Evolutionary conservation across 2,113 vertebrate genomes (phyloP).

Genomic region (Carlito syrichta): DNA sequence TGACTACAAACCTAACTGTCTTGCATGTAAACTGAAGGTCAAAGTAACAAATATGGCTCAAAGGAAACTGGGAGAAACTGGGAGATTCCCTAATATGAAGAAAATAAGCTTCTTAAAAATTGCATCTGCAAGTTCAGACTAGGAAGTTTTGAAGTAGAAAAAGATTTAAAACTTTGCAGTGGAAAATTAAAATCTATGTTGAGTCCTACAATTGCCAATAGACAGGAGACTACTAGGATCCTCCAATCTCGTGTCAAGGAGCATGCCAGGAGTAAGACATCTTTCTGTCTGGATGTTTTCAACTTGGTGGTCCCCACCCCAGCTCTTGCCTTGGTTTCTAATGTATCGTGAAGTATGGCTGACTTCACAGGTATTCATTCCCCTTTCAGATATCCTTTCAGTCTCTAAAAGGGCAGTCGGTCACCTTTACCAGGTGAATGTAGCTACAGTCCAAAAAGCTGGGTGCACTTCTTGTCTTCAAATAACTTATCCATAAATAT

Average conservation of each 20-base stretch:
- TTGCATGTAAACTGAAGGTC: not conserved
- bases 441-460: not conserved
- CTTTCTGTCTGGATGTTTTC: not conserved
- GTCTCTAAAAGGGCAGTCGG: not conserved
- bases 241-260: not conserved
- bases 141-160: not conserved
- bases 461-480: not conserved
- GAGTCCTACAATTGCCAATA: not conserved
- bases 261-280: not conserved
- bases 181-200: not conserved
- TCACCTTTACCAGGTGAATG: not conserved
- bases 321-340: not conserved
- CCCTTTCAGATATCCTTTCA: not conserved
- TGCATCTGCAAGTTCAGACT: not conserved
- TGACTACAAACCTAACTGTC: not conserved
- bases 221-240: not conserved
- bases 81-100: rapidly evolving
- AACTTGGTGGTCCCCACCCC: not conserved
- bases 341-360: not conserved
- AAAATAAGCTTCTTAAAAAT: not conserved
- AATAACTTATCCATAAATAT: not conserved
- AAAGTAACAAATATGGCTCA: not conserved
- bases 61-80: not conserved
- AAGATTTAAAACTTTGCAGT: not conserved
- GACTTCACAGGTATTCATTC: not conserved